Conservation (phyloP, 2,797 vertebrate genomes). For the Tokudaia muenninki region DNA sequence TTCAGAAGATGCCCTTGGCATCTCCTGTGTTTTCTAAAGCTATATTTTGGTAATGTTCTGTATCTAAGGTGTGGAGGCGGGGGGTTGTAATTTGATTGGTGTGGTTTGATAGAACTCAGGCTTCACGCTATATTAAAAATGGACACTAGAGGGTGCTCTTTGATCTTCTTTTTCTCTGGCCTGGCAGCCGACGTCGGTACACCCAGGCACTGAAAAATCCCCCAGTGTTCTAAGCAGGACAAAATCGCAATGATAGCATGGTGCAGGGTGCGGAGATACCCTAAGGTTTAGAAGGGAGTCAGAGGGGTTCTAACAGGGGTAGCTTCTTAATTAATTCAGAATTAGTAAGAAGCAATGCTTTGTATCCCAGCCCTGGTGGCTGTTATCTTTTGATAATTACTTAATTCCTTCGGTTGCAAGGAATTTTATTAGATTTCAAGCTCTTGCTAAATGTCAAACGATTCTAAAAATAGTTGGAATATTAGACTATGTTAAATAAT, state of each 20-base stretch:
- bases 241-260: not conserved
- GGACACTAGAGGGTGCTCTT: constrained; percentile 79
- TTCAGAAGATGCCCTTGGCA: constrained; percentile 75
- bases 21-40: constrained; percentile 73
- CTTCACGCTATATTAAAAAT: constrained; percentile 7
- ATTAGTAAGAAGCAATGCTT: constrained; percentile 58
- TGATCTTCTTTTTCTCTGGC: constrained; percentile 60
- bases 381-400: constrained; percentile 72
- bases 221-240: not conserved
- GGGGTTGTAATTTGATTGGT: constrained; percentile 64
- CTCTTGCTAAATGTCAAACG: constrained; percentile 75
- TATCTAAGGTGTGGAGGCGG: constrained; percentile 11
- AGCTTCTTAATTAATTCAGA: constrained; percentile 66
- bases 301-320: not conserved
- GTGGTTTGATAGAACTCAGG: constrained; percentile 22
- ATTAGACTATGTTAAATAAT: constrained; percentile 76
- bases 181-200: not conserved
- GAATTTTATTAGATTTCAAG: constrained; percentile 74
- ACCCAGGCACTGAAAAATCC: not conserved
- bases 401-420: constrained; percentile 73
- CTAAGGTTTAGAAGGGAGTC: not conserved
- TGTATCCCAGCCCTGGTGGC: not conserved
- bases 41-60: constrained; percentile 65
- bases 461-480: constrained; percentile 73
- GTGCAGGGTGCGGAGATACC: not conserved